Evolutionary conservation across 2,888 invertebrate genomes (phyloP), one percentile per base, ranked within the genome.

Genomic region (Heteropelma amictum): DNA sequence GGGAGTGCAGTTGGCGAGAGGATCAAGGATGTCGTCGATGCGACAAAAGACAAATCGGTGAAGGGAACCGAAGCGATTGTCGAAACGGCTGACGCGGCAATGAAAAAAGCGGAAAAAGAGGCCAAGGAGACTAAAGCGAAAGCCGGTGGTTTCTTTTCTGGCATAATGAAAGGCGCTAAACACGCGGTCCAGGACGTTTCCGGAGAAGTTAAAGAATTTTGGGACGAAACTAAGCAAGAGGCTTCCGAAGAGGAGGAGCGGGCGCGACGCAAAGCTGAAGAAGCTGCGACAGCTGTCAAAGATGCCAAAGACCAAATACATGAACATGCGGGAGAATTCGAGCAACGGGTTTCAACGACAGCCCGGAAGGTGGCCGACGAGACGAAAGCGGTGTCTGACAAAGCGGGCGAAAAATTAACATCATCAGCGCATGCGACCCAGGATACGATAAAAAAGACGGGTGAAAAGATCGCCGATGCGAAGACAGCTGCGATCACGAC

Each of bases 191-290:
- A 78, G 0, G 82, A 80, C 53, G 77, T 72, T 10, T 71, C 77
- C 2, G 77, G 80, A 6, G 81, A 81, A 12, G 76, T 80, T 0
- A 79, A 80, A 58, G 80, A 80, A 53, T 81, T 82, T 35, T 77
- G 28, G 79, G 80, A 70, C 63, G 81, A 76, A 12, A 79, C 74
- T 6, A 75, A 79, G 49, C 74, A 76, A 35, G 79, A 80, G 40
- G 77, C 77, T 4, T 73, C 70, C 7, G 70, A 77, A 7, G 80
- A 81, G 21, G 72, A 79, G 35, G 61, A 79, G 19, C 54, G 51
- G 3, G 72, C 76, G 2, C 71, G 53, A 42, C 67, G 47, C 5
- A 63, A 69, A 21, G 63, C 68, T 3, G 72, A 49, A 8, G 76
- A 78, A 19, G 61, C 42, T 47, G 65, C 35, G 0, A 71, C 77